A percentile compares a stretch with the other conserved stretches of the same genome.
phyloP scores from a whole-genome alignment of 2,888 invertebrate genomes.

The Perizoma flavofasciatum region DNA sequence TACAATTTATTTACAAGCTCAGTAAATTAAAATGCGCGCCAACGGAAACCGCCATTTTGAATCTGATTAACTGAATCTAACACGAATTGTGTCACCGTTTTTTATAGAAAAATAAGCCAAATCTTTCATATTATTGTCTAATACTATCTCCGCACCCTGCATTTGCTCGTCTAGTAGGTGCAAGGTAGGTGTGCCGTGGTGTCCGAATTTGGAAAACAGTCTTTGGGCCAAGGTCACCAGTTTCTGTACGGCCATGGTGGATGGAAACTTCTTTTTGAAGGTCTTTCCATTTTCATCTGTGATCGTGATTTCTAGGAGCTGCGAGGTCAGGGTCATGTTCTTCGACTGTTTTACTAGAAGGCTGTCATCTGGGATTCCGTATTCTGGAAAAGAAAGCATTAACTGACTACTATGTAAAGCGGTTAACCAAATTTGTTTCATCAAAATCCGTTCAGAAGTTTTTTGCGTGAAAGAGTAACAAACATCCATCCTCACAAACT shows the following conservation, averaged over 20 bases:
- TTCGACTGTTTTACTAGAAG: constrained; percentile 82
- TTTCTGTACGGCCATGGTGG: constrained; percentile 92
- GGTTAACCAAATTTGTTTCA: too few species aligned
- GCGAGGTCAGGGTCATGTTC: constrained; percentile 86
- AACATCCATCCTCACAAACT: too few species aligned
- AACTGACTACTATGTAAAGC: background rate
- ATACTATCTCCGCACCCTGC: constrained; percentile 86
- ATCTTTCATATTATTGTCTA: constrained; percentile 93
- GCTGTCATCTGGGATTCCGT: constrained; percentile 92
- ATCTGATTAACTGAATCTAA: constrained; percentile 81
- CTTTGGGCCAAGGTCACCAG: constrained; percentile 91
- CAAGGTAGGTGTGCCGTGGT: constrained; percentile 67
- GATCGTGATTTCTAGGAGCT: constrained; percentile 84
- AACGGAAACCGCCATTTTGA: constrained; percentile 41
- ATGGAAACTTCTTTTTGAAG: constrained; percentile 89
- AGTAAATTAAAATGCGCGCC: constrained; percentile 50
- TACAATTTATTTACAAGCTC: constrained; percentile 78
- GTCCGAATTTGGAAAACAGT: constrained; percentile 83
- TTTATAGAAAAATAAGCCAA: constrained; percentile 93
- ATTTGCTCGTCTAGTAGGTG: constrained; percentile 82
- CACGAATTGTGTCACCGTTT: constrained; percentile 91
- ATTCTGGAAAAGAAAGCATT: constrained; percentile 80
- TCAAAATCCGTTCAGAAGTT: too few species aligned
- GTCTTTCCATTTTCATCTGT: constrained; percentile 82
- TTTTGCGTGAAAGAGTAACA: too few species aligned